phyloP scores from a whole-genome alignment of 2,888 invertebrate species.

The Eupithecia inturbata region DNA sequence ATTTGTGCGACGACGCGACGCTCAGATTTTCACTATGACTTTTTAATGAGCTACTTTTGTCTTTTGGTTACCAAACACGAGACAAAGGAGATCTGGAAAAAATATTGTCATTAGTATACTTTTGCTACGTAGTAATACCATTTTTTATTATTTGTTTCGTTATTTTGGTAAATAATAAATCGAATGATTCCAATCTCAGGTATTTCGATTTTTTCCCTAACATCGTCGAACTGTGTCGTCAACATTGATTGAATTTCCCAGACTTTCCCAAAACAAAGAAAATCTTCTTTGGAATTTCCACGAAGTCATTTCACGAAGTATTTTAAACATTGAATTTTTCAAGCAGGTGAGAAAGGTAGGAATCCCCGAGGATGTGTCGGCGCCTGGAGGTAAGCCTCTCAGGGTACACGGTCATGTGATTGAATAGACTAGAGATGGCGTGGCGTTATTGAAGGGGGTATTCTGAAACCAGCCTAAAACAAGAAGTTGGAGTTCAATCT shows the following conservation, averaged over 20 bases:
- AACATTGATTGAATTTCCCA: conserved; percentile 29
- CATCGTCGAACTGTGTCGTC: background rate
- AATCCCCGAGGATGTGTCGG: conserved; percentile 72
- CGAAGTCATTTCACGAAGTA: conserved; percentile 45
- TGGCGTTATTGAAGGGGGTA: conserved; percentile 36
- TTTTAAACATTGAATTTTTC: conserved; percentile 73
- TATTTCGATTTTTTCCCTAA: background rate
- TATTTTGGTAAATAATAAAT: background rate
- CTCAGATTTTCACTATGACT: conserved; percentile 67
- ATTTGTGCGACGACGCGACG: conserved; percentile 53
- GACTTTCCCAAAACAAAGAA: conserved; percentile 25
- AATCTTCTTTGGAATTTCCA: conserved; percentile 38
- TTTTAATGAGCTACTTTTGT: conserved; percentile 55
- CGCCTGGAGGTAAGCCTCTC: conserved; percentile 69
- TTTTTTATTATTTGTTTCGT: background rate
- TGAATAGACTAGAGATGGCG: conserved; percentile 49
- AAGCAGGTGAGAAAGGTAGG: conserved; percentile 56
- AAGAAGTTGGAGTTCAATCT: background rate
- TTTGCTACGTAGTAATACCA: background rate
- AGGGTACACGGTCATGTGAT: conserved; percentile 58
- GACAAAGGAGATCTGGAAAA: too few species aligned
- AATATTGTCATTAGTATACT: too few species aligned
- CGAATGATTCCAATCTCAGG: background rate
- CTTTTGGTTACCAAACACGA: background rate
- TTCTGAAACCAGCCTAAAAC: conserved; percentile 24